These are phyloP conservation scores for Phylloscopus collybita DNA, from an alignment of 2,797 vertebrate species.

Conservation along the genomic window DNA sequence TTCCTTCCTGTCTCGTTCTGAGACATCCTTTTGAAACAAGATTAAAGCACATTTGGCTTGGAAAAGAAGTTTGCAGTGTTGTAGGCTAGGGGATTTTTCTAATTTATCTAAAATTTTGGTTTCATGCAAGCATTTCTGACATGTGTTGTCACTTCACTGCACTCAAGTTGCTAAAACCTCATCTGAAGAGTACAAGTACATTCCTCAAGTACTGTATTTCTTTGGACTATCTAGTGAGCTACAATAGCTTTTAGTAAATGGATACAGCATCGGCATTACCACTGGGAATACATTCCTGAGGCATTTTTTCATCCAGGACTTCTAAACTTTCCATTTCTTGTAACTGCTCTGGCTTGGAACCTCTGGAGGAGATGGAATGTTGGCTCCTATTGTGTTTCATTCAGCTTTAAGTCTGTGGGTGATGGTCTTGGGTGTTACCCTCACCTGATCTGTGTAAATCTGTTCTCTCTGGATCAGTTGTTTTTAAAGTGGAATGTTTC, in stretches of 20 bases:
- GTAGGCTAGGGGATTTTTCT: background rate
- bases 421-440: background rate
- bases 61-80: background rate
- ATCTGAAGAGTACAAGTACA: background rate
- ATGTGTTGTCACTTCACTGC: background rate
- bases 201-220: background rate
- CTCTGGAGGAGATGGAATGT: background rate
- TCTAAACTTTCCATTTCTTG: background rate
- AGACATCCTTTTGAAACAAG: background rate
- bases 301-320: background rate
- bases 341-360: background rate
- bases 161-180: background rate
- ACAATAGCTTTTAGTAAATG: background rate
- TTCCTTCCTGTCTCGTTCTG: background rate
- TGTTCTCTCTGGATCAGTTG: background rate
- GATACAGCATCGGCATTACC: background rate
- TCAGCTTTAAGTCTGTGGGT: background rate
- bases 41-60: background rate
- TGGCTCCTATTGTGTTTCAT: background rate
- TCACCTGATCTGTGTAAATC: background rate
- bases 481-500: background rate
- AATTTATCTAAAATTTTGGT: background rate
- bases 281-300: background rate
- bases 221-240: background rate
- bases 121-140: background rate